Evolutionary conservation across 2,113 vertebrate genomes (phyloP), one percentile per base, ranked within the genome.

Genomic region (Ciconia stormi): DNA sequence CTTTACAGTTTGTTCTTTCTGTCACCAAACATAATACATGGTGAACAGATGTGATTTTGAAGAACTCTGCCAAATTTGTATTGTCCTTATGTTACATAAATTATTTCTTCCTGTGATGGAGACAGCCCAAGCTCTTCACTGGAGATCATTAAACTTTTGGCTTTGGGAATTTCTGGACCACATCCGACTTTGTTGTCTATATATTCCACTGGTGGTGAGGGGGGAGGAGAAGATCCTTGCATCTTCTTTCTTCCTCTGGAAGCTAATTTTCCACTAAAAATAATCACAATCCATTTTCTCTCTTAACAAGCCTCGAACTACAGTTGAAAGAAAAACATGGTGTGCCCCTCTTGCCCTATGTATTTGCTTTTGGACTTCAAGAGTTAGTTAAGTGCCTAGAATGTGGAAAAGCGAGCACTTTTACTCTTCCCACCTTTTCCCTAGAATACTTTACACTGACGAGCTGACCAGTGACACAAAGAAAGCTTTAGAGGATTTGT

Each of bases 21-120:
- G 87, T 96, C 78, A 72, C 42, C 49, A 93, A 93, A 93, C 30
- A 89, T 78, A 87, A 91, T 77, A 16, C 65, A 93, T 79, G 71
- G 58, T 72, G 66, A 95, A 55, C 85, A 96, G 95, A 93, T 94
- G 88, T 67, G 17, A 83, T 82, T 96, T 93, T 72, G 26, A 21
- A 59, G 27, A 55, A 63, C 47, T 53, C 25, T 78, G 47, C 69
- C 52, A 56, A 80, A 84, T 40, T 42, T 70, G 23, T 67, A 77
- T 88, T 92, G 66, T 94, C 63, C 63, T 95, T 72, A 53, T 80
- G 34, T 65, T 91, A 42, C 34, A 71, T 40, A 81, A 90, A 89
- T 93, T 82, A 79, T 87, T 61, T 86, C 92, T 70, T 87, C 21
- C 53, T 55, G 13, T 82, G 40, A 42, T 77, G 46, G 89, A 87